These are phyloP conservation scores for Drosophila differens DNA, from an alignment of 2,888 invertebrate genomes.

Conservation along the genomic window DNA sequence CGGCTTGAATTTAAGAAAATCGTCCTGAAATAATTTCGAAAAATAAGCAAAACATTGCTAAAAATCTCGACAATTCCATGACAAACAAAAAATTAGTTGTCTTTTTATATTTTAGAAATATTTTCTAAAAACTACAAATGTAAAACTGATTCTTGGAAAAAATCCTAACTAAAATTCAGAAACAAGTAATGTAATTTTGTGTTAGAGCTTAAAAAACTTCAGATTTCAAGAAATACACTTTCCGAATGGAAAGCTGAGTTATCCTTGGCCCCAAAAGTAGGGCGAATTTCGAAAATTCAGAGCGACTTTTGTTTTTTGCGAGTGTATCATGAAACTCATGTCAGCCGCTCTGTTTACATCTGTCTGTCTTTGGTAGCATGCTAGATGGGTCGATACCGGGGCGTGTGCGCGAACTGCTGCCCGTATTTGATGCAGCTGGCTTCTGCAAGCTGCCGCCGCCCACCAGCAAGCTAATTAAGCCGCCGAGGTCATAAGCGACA, in stretches of 20 bases:
- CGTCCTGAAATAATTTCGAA: neutral
- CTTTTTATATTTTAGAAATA: neutral
- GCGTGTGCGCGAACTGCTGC: slow-evolving; percentile 90
- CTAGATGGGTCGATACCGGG: slow-evolving; percentile 89
- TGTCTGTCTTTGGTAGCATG: slow-evolving; percentile 85
- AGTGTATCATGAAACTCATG: neutral
- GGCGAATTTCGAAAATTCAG: neutral
- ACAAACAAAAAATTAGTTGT: neutral
- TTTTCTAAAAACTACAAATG: neutral
- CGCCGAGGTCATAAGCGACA: slow-evolving; percentile 84
- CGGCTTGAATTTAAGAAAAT: neutral
- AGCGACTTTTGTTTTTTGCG: neutral
- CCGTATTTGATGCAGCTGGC: slow-evolving; percentile 94
- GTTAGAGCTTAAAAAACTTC: neutral
- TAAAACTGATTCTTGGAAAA: neutral
- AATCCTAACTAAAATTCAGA: neutral
- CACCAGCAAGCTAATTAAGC: slow-evolving; percentile 91
- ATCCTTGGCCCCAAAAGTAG: neutral
- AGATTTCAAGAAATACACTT: neutral
- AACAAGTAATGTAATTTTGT: neutral
- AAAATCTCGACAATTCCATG: neutral
- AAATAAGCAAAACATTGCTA: neutral
- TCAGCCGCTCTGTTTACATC: neutral
- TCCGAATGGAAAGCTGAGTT: neutral
- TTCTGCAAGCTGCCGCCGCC: slow-evolving; percentile 93